Conservation (phyloP, 1,140 invertebrate genomes). For the Monochamus saltuarius region DNA sequence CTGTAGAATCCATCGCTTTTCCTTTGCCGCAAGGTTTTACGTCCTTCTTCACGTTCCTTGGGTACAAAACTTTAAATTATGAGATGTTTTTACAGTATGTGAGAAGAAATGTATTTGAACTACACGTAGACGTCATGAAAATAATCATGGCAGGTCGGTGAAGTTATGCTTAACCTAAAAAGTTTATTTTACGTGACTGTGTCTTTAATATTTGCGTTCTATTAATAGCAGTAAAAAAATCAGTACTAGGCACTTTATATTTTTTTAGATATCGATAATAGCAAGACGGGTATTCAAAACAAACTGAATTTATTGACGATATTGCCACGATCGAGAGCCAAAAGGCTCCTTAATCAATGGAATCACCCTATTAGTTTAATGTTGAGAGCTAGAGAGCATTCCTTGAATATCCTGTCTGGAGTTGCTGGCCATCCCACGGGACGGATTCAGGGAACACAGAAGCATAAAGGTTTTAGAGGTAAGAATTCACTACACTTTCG, state of each 20-base stretch:
- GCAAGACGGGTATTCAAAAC: constrained; percentile 61
- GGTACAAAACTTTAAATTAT: constrained; percentile 73
- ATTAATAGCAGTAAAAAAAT: neutral
- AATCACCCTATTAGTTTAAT: constrained; percentile 73
- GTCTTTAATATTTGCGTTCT: neutral
- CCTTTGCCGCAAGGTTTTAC: constrained; percentile 82
- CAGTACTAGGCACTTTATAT: too few relatives aligned
- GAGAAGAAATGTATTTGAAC: constrained; percentile 75
- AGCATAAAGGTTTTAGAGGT: constrained; percentile 27
- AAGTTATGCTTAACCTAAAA: constrained; percentile 3
- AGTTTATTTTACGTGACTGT: too few relatives aligned
- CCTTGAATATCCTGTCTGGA: constrained; percentile 73
- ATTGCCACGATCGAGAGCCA: constrained; percentile 71
- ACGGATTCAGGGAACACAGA: constrained; percentile 25
- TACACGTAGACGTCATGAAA: constrained; percentile 85
- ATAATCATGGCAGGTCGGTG: constrained; percentile 72
- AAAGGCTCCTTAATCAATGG: constrained; percentile 76
- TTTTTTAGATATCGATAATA: constrained; percentile 67
- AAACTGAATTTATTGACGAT: constrained; percentile 74
- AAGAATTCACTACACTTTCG: neutral
- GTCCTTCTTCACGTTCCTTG: constrained; percentile 83
- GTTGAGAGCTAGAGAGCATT: constrained; percentile 76
- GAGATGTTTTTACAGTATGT: constrained; percentile 78
- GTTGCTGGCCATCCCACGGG: constrained; percentile 37
- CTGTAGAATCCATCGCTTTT: constrained; percentile 76